Base-by-base conservation (phyloP, 2,113 vertebrate genomes). In the Malurus elegans region DNA sequence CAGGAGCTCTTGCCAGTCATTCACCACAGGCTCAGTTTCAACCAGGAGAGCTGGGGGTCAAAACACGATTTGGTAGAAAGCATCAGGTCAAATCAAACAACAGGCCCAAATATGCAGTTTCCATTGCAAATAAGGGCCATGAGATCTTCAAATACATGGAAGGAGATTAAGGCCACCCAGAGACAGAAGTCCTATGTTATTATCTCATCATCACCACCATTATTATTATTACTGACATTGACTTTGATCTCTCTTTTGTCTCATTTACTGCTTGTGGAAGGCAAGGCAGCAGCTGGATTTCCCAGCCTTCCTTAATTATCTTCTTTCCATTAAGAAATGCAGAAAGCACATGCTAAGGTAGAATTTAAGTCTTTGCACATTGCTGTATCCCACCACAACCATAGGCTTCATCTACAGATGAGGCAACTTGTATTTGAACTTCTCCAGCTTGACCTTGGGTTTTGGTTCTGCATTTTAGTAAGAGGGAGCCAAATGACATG, bases 251-350 rank as follows among this genome's bases (percentile, higher is more conserved):
- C 38, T 54, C 24, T 54, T 12, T 45, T 60, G 23, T 66, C 50
- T 86, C 44, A 47, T 72, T 92, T 85, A 31, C 31, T 76, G 5
- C 38, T 83, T 82, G 47, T 90, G 90, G 73, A 87, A 91, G 32
- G 6, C 42, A 76, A 91, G 29, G 54, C 53, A 93, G 61, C 53
- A 85, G 20, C 21, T 95, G 83, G 14, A n/a, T 87, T 93, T 84
- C 65, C 51, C 65, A 89, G 6, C n/a, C 14, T 81, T 70, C 34
- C 28, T 86, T 75, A 71, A 89, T 72, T 32, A 47, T 32, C 32
- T 67, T 47, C 42, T 90, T 94, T 95, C 54, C 8, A 17, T 70
- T 50, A 57, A 82, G 54, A 32, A 67, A 4, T 18, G 20, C 28
- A 79, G 47, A 76, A 88, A 83, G 54, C 8, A 86, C 42, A 76